phyloP scores from a whole-genome alignment of 2,888 invertebrate genomes.

The Drosophila ezoana region DNA sequence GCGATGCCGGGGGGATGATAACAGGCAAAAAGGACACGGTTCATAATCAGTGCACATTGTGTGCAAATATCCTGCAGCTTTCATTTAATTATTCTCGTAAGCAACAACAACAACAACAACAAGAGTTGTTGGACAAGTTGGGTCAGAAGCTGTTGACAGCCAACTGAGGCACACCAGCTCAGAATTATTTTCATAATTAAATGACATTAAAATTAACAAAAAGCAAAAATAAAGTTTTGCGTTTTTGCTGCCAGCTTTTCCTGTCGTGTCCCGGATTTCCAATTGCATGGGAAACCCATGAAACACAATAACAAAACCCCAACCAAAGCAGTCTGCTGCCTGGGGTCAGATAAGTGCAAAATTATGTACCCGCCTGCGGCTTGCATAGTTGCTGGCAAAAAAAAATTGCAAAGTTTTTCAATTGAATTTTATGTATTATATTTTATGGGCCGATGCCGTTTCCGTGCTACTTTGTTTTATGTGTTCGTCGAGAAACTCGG shows the following conservation, averaged over 20 bases:
- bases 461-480: constrained; percentile 54
- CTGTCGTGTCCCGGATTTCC: constrained; percentile 42
- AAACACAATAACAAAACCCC: constrained; percentile 52
- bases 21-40: constrained; percentile 35
- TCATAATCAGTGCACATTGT: constrained; percentile 70
- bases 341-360: constrained; percentile 75
- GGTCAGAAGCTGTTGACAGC: constrained; percentile 39
- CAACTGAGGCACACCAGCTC: constrained; percentile 21
- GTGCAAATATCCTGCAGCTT: constrained; percentile 65
- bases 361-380: constrained; percentile 56
- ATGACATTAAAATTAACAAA: constrained; percentile 57
- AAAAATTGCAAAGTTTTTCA: constrained; percentile 62
- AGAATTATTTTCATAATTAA: constrained; percentile 70
- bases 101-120: constrained; percentile 32
- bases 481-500: constrained; percentile 22
- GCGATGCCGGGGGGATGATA: constrained; percentile 3
- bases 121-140: constrained; percentile 29
- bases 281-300: constrained; percentile 66
- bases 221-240: constrained; percentile 5
- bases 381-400: constrained; percentile 28
- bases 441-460: constrained; percentile 55
- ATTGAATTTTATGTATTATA: constrained; percentile 64
- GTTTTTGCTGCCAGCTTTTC: constrained; percentile 7
- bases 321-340: constrained; percentile 40
- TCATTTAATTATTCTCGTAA: constrained; percentile 66